Percentiles rank a stretch among this genome's conserved stretches.
Conservation (phyloP, 1,140 invertebrate species). For the Drosophila sucinea region DNA sequence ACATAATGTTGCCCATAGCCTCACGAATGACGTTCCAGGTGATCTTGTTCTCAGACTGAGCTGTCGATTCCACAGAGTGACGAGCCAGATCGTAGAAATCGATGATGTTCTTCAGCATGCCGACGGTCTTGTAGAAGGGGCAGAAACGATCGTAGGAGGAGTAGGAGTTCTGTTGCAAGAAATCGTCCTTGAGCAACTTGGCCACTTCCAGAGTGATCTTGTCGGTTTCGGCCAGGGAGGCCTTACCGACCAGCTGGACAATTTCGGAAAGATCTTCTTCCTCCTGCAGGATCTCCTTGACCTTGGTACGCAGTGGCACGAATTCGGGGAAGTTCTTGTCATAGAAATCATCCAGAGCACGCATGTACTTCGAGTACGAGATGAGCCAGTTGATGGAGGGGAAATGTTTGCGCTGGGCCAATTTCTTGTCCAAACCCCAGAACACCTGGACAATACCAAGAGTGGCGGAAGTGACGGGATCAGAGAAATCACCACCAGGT, state of each 20-base stretch:
- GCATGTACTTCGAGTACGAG: constrained; percentile 99
- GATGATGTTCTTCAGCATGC: constrained; percentile 99
- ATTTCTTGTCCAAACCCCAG: constrained; percentile 99
- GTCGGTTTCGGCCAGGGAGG: constrained; percentile 98
- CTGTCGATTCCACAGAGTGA: constrained; percentile 98
- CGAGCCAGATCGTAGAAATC: constrained; percentile 99
- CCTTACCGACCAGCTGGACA: constrained; percentile 99
- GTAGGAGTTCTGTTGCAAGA: constrained; percentile 99
- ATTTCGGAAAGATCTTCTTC: constrained; percentile 99
- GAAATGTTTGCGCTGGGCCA: constrained; percentile 99
- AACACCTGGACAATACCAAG: constrained; percentile 99
- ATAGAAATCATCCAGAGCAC: constrained; percentile 99
- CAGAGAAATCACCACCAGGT: constrained; percentile 99
- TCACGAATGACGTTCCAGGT: constrained; percentile 99
- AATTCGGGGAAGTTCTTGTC: constrained; percentile 99
- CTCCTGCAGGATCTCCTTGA: constrained; percentile 98
- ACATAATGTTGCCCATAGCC: constrained; percentile 97
- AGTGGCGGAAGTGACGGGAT: constrained; percentile 99
- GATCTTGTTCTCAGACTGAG: constrained; percentile 99
- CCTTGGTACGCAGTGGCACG: constrained; percentile 96
- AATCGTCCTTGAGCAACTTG: constrained; percentile 99
- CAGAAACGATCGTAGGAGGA: constrained; percentile 99
- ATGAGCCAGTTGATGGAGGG: constrained; percentile 99
- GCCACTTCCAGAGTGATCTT: constrained; percentile 99
- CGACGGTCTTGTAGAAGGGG: constrained; percentile 99